Percentiles rank a stretch among this genome's conserved stretches.
phyloP scores from a whole-genome alignment of 2,113 vertebrate species.

The Marmota monax region DNA sequence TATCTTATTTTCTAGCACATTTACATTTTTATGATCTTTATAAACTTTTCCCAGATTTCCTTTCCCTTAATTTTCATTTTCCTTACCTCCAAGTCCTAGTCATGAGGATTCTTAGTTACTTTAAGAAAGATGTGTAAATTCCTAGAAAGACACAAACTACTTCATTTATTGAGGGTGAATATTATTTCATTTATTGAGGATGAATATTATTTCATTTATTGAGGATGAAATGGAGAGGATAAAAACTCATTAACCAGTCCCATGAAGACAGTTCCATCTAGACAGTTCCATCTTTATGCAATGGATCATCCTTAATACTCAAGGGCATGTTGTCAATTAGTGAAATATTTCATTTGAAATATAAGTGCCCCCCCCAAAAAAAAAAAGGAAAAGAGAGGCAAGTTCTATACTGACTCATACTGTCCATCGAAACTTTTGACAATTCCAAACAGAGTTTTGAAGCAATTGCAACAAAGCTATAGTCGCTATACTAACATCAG shows the following conservation, averaged over 20 bases:
- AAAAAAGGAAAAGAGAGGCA: neutral
- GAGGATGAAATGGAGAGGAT: neutral
- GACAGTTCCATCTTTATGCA: neutral
- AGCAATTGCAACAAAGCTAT: neutral
- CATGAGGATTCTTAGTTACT: neutral
- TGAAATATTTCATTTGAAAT: constrained; percentile 13
- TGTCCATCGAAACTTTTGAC: neutral
- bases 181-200: constrained; percentile 5
- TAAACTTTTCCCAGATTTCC: constrained; percentile 79
- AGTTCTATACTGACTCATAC: neutral
- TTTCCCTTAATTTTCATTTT: constrained; percentile 82
- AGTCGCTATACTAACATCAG: neutral
- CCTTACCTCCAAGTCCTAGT: constrained; percentile 49
- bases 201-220: neutral
- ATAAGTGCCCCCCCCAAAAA: neutral
- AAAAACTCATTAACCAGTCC: neutral
- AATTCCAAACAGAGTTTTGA: constrained; percentile 18
- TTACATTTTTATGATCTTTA: constrained; percentile 78
- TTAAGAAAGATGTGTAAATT: neutral
- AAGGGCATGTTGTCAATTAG: neutral
- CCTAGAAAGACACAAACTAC: too few relatives aligned
- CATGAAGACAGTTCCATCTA: neutral
- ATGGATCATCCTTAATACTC: neutral
- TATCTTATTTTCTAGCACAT: constrained; percentile 74
- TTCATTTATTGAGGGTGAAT: constrained; percentile 15